These are phyloP conservation scores for Nannoperca obscura DNA, from an alignment of 2,797 vertebrate genomes.

Conservation along the genomic window DNA sequence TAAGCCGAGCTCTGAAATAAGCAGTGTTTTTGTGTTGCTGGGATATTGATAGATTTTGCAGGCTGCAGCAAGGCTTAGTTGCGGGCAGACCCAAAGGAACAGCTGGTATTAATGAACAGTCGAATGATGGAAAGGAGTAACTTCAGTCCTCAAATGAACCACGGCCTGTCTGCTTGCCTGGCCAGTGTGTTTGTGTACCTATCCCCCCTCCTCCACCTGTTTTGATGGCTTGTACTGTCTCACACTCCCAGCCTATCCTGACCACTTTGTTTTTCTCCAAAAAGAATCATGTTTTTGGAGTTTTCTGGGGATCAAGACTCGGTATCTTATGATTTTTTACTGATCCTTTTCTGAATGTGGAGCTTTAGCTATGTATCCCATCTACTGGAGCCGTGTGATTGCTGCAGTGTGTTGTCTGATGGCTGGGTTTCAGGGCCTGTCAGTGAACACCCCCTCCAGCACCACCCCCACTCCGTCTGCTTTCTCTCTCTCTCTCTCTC, in stretches of 20 bases:
- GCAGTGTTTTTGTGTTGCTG: slow-evolving; percentile 54
- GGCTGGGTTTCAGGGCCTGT: slow-evolving; percentile 73
- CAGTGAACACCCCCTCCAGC: slow-evolving; percentile 54
- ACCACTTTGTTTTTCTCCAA: slow-evolving; percentile 59
- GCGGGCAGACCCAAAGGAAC: slow-evolving; percentile 59
- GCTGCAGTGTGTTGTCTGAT: slow-evolving; percentile 71
- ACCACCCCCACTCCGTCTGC: slow-evolving; percentile 68
- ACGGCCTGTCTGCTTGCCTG: slow-evolving; percentile 57
- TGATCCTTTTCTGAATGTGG: slow-evolving; percentile 56
- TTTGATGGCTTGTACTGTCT: slow-evolving; percentile 35
- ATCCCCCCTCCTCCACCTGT: slow-evolving; percentile 17
- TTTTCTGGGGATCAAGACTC: slow-evolving; percentile 40
- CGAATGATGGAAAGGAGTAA: slow-evolving; percentile 70
- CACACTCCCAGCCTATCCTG: slow-evolving; percentile 32
- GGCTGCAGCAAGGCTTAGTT: slow-evolving; percentile 56
- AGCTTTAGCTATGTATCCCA: slow-evolving; percentile 58
- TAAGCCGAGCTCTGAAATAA: slow-evolving; percentile 10
- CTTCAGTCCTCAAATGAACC: slow-evolving; percentile 76
- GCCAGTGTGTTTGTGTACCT: slow-evolving; percentile 39
- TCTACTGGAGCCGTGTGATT: slow-evolving; percentile 57
- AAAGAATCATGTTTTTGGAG: slow-evolving; percentile 47
- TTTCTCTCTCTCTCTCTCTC: slow-evolving; percentile 50
- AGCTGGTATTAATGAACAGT: slow-evolving; percentile 74
- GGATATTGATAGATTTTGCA: slow-evolving; percentile 69
- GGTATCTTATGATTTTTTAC: slow-evolving; percentile 48